Evolutionary conservation across 2,797 vertebrate species (phyloP), one percentile per base, ranked within the genome.

Genomic region (Enteromius treurensis): DNA sequence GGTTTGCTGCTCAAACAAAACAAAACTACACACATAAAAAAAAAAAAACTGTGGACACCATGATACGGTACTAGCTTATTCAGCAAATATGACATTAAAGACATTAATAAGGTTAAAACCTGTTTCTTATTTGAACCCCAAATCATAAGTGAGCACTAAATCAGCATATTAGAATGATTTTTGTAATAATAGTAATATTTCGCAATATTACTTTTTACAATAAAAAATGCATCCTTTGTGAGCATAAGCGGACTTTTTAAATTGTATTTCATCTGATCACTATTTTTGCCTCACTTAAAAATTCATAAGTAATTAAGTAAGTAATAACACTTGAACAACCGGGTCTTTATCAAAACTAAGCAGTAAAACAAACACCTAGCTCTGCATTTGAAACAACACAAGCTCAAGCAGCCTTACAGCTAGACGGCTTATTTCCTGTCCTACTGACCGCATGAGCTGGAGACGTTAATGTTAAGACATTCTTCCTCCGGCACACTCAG

Each of bases 381-480:
- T 5, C n/a, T 19, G 19, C 49, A 21, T 60, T 11, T 21, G 47
- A 79, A 34, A 49, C 53, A 26, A 8, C 37, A 1, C 23, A 26
- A 19, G 32, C n/a, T 77, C 11, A 34, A 78, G 79, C 69, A 75
- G 75, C 34, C 29, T 19, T 29, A 67, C 29, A 9, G 17, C n/a
- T 37, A 82, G 23, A 62, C 71, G 62, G 42, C 84, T 76, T 15
- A 74, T 42, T 84, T 88, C 86, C 84, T 84, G 71, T 77, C 77
- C 49, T 69, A 58, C 26, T 5, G 37, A 77, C 75, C 69, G 21
- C 73, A 77, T n/a, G 23, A 53, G 65, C 55, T 77, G 21, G 7
- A 60, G 77, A 77, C 60, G 55, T 67, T 65, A 77, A 58, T 40
- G 47, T 74, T 69, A 68, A 65, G 73, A 88, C 77, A 73, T 84